These are phyloP conservation scores for Cryptophagus acutangulus DNA, from an alignment of 2,888 invertebrate species.

Conservation along the genomic window DNA sequence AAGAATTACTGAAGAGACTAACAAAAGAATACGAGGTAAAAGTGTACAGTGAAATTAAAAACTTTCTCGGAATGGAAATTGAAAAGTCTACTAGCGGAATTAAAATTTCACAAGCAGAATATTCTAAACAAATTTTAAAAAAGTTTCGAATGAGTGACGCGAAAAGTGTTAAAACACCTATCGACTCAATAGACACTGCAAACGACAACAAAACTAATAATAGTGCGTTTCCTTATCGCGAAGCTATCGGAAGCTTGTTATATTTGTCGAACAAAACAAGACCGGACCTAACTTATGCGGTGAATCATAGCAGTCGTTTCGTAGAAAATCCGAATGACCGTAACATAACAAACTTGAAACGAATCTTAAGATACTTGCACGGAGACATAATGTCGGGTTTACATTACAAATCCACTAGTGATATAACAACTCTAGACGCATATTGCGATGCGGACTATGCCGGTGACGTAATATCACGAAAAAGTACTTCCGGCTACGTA, in stretches of 20 bases:
- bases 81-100: too few relatives aligned
- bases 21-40: too few relatives aligned
- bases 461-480: constrained; percentile 21
- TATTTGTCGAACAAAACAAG: constrained; percentile 21
- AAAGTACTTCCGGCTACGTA: constrained; percentile 24
- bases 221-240: constrained; percentile 15
- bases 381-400: background rate
- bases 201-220: constrained; percentile 7
- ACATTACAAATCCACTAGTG: background rate
- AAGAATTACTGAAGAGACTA: too few relatives aligned
- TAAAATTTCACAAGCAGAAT: too few relatives aligned
- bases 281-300: constrained; percentile 22
- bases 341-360: constrained; percentile 10
- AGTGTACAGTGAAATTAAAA: too few relatives aligned
- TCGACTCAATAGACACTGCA: too few relatives aligned
- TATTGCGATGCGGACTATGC: constrained; percentile 23
- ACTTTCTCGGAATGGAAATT: too few relatives aligned
- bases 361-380: constrained; percentile 5
- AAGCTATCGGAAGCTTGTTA: constrained; percentile 24
- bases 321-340: too few relatives aligned
- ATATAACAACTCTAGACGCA: constrained; percentile 4
- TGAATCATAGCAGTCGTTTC: too few relatives aligned
- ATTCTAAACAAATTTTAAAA: too few relatives aligned
- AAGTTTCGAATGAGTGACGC: too few relatives aligned
- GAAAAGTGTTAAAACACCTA: too few relatives aligned